phyloP scores from a whole-genome alignment of 2,888 invertebrate genomes.

The Prenolepis imparis region DNA sequence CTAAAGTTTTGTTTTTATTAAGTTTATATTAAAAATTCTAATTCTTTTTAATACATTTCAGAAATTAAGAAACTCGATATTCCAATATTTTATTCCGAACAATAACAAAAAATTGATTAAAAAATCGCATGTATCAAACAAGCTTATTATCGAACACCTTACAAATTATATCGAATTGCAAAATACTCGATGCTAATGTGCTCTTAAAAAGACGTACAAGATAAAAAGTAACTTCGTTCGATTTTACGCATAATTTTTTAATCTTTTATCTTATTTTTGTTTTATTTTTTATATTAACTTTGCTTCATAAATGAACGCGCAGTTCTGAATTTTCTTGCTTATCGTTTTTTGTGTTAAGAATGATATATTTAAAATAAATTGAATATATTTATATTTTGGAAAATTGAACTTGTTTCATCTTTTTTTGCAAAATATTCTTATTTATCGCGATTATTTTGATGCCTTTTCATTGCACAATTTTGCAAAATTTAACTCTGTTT shows the following conservation, averaged over 20 bases:
- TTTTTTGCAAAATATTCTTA: neutral
- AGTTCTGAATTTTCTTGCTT: neutral
- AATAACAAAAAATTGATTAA: neutral
- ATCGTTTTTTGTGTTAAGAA: neutral
- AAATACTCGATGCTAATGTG: neutral
- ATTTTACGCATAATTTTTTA: slow-evolving; percentile 22
- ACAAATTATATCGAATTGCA: slow-evolving; percentile 4
- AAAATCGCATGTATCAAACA: neutral
- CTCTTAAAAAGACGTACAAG: slow-evolving; percentile 8
- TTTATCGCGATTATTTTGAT: slow-evolving; percentile 22
- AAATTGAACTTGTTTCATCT: neutral
- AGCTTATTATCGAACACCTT: slow-evolving; percentile 17
- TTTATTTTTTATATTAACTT: neutral
- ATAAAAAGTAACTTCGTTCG: slow-evolving; percentile 22
- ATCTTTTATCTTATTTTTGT: neutral
- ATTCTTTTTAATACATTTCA: neutral
- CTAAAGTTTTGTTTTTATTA: neutral
- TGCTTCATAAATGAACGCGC: neutral
- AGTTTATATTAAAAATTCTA: neutral
- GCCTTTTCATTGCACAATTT: neutral
- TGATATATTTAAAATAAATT: neutral
- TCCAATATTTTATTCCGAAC: neutral
- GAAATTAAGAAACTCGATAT: neutral
- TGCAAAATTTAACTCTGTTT: neutral
- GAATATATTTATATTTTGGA: no score